Percentiles rank a stretch among this genome's conserved stretches.
Conservation (phyloP, 2,113 vertebrate genomes). For the Mustela nigripes region DNA sequence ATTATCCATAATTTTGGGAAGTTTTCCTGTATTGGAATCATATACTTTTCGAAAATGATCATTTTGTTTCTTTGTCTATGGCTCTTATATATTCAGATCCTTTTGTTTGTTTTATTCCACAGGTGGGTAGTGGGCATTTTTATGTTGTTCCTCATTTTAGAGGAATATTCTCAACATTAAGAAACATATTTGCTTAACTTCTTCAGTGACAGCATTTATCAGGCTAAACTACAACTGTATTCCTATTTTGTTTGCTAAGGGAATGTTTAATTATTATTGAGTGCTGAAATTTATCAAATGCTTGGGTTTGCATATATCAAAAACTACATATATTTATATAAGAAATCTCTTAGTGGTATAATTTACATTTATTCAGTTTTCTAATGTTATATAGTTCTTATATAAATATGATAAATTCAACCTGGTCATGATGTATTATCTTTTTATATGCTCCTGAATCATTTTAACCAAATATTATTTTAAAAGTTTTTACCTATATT, state of each 20-base stretch:
- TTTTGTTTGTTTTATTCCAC: neutral
- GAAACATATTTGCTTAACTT: neutral
- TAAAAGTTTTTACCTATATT: neutral
- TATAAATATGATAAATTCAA: constrained; percentile 11
- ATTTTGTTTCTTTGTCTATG: neutral
- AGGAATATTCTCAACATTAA: neutral
- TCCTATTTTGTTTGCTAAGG: neutral
- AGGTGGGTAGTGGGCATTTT: neutral
- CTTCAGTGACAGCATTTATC: neutral
- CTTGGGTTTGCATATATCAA: neutral
- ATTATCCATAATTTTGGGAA: neutral
- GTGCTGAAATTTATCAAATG: constrained; percentile 12
- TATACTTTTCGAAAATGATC: neutral
- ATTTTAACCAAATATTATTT: constrained; percentile 23
- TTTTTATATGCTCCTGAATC: constrained; percentile 16
- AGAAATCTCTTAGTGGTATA: neutral
- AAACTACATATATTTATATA: neutral
- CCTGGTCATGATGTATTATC: neutral
- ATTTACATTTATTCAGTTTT: neutral
- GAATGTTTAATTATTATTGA: neutral
- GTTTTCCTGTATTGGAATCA: neutral
- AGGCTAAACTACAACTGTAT: neutral
- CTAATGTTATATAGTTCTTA: neutral
- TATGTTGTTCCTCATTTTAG: neutral
- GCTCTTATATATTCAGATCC: neutral